Percentiles rank a stretch among this genome's conserved stretches.
Conservation (phyloP, 1,140 invertebrate genomes). For the Aphaenogaster floridana region DNA sequence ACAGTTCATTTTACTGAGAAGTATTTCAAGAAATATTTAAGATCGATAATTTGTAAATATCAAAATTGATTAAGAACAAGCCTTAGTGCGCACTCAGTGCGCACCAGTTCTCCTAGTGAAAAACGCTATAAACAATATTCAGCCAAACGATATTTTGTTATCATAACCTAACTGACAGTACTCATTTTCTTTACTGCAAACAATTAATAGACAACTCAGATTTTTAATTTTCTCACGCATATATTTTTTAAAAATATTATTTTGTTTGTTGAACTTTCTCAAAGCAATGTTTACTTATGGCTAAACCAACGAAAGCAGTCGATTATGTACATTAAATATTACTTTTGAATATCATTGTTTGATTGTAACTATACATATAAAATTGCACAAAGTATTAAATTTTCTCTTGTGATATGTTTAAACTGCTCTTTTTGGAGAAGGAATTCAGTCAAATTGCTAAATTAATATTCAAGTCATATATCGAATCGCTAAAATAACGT, state of each 20-base stretch:
- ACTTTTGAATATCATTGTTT: slow-evolving; percentile 8
- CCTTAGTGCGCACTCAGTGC: too few species aligned
- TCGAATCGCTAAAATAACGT: not conserved
- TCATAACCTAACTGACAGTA: not conserved
- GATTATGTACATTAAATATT: slow-evolving; percentile 12
- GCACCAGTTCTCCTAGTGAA: too few species aligned
- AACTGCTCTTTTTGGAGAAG: not conserved
- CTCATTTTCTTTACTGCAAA: too few species aligned
- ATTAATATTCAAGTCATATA: not conserved
- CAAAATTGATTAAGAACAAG: too few species aligned
- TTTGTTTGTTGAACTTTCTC: not conserved
- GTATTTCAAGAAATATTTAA: too few species aligned
- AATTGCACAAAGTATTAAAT: not conserved
- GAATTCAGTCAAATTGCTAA: not conserved
- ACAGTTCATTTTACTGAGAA: too few species aligned
- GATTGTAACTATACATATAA: not conserved
- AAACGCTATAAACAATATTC: not conserved
- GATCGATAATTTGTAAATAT: too few species aligned
- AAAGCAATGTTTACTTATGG: not conserved
- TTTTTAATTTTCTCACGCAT: too few species aligned
- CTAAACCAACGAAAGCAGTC: not conserved
- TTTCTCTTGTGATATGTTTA: not conserved
- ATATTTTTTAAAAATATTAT: not conserved
- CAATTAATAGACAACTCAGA: not conserved
- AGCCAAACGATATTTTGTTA: not conserved